Conservation (phyloP, 2,113 vertebrate species). For the Phaethornis superciliosus region DNA sequence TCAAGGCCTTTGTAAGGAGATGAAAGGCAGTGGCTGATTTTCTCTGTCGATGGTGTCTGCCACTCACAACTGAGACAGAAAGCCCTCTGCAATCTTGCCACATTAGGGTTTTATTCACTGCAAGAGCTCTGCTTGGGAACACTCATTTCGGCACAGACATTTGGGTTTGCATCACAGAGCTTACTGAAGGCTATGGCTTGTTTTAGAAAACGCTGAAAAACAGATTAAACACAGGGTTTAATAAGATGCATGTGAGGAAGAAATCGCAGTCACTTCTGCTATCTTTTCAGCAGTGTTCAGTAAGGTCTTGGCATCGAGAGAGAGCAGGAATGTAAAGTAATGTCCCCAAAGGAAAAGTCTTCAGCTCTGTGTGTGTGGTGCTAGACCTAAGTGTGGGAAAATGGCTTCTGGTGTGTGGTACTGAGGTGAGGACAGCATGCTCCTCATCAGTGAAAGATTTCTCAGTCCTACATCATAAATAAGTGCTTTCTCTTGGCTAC, state of each 20-base stretch:
- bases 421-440: fast-evolving
- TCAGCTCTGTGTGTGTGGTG: not conserved
- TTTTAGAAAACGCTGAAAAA: not conserved
- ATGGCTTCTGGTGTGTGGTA: not conserved
- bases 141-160: not conserved
- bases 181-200: not conserved
- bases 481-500: not conserved
- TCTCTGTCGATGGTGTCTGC: not conserved
- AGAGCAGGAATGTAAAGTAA: not conserved
- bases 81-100: not conserved
- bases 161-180: not conserved
- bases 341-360: not conserved
- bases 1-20: not conserved
- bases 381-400: not conserved
- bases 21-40: not conserved
- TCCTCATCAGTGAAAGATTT: not conserved
- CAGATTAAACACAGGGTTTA: not conserved
- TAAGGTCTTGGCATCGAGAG: not conserved
- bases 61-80: not conserved
- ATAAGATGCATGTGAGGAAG: not conserved
- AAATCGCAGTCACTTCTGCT: not conserved
- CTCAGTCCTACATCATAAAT: not conserved
- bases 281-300: not conserved
- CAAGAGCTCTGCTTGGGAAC: not conserved
- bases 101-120: not conserved